These are phyloP conservation scores for Capreolus pygargus DNA, from an alignment of 2,113 vertebrate genomes.

Conservation along the genomic window DNA sequence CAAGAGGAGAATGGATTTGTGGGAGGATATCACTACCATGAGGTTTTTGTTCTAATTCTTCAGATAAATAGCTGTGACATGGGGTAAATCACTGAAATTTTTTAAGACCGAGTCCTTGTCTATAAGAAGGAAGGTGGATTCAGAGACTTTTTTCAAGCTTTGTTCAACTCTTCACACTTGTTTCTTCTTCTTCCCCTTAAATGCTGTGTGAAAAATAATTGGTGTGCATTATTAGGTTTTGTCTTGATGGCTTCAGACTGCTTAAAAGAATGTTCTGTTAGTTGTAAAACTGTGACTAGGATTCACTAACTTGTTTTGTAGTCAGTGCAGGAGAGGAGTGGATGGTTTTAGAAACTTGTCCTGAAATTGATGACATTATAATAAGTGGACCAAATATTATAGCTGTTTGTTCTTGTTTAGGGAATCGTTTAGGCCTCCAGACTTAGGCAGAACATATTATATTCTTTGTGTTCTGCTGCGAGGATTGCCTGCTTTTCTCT, in stretches of 20 bases:
- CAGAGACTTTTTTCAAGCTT: background rate
- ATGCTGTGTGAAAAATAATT: background rate
- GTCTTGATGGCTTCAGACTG: constrained; percentile 10
- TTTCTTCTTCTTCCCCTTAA: background rate
- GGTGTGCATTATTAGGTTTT: background rate
- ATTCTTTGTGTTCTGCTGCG: background rate
- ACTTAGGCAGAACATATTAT: background rate
- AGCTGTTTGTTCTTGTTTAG: background rate
- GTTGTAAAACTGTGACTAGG: background rate
- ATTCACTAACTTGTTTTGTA: constrained; percentile 13
- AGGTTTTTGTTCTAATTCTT: background rate
- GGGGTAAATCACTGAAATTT: background rate
- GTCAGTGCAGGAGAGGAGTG: background rate
- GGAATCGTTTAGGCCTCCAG: background rate
- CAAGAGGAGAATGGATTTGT: background rate
- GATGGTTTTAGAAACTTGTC: background rate
- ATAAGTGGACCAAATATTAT: background rate
- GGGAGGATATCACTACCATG: background rate
- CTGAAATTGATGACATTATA: background rate
- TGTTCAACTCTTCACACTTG: background rate
- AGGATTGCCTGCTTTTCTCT: background rate
- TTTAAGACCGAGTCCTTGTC: background rate
- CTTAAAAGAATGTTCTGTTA: constrained; percentile 9
- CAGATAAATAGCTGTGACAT: background rate
- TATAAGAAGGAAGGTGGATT: background rate